Conservation (phyloP, 2,113 vertebrate species). For the Neodontobutis hainanensis region DNA sequence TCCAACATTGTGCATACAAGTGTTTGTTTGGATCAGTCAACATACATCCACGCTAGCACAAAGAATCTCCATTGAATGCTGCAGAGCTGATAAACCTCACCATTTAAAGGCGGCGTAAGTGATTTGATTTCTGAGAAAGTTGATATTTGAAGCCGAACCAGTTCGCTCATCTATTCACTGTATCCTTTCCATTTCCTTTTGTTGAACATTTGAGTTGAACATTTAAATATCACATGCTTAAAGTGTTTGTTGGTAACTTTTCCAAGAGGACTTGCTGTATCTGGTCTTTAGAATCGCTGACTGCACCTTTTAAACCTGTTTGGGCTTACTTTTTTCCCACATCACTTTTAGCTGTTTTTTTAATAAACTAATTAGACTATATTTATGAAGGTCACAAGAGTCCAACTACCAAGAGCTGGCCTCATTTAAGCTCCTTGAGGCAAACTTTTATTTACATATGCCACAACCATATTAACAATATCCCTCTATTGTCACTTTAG, state of each 20-base stretch:
- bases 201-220: not conserved
- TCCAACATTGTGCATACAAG: conserved; percentile 24
- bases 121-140: not conserved
- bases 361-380: not conserved
- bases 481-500: conserved; percentile 56
- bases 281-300: not conserved
- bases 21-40: conserved; percentile 15
- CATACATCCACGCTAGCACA: conserved; percentile 7
- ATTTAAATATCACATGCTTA: not conserved
- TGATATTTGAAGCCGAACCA: not conserved
- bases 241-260: not conserved
- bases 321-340: conserved; percentile 19
- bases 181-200: no score
- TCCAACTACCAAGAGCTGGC: conserved; percentile 32
- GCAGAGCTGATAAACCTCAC: conserved; percentile 31
- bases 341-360: conserved; percentile 7
- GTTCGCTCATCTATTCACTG: not conserved
- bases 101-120: not conserved
- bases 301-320: not conserved
- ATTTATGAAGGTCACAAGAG: not conserved
- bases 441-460: conserved; percentile 19
- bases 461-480: conserved; percentile 7
- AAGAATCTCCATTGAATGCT: conserved; percentile 9
- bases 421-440: conserved; percentile 30
- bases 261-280: not conserved